These are phyloP conservation scores for Poecilia velifera DNA, from an alignment of 2,797 vertebrate species.

Conservation along the genomic window DNA sequence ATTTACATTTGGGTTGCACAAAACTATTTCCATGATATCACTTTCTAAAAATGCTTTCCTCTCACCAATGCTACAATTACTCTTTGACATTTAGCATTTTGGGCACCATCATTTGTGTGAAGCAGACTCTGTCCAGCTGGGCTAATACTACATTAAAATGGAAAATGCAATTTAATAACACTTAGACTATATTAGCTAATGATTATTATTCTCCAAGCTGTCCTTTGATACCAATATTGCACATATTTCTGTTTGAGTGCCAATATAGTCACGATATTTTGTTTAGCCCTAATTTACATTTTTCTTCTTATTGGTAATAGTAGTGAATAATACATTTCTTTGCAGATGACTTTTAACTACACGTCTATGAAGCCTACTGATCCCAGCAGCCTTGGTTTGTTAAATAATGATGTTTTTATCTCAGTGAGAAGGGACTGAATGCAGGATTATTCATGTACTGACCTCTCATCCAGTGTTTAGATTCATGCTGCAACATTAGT, in stretches of 20 bases:
- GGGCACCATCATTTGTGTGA: neutral
- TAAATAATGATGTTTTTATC: neutral
- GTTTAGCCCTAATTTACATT: neutral
- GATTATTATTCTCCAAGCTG: no score
- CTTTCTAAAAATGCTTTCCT: neutral
- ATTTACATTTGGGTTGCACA: neutral
- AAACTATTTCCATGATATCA: neutral
- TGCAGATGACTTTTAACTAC: neutral
- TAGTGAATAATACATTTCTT: neutral
- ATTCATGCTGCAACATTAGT: neutral
- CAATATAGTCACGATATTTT: neutral
- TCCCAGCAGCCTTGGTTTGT: neutral
- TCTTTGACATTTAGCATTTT: neutral
- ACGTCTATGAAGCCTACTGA: neutral
- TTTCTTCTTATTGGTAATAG: neutral
- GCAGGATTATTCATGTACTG: neutral
- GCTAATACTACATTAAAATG: neutral
- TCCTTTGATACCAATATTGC: neutral
- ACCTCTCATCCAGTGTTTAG: neutral
- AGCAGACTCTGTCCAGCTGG: neutral
- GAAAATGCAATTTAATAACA: no score
- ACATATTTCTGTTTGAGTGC: neutral
- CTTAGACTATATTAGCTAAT: no score
- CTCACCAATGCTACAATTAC: neutral
- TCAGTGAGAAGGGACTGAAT: neutral